Percentiles rank a stretch among this genome's conserved stretches.
Conservation (phyloP, 2,113 vertebrate species). For the Heterotis niloticus region DNA sequence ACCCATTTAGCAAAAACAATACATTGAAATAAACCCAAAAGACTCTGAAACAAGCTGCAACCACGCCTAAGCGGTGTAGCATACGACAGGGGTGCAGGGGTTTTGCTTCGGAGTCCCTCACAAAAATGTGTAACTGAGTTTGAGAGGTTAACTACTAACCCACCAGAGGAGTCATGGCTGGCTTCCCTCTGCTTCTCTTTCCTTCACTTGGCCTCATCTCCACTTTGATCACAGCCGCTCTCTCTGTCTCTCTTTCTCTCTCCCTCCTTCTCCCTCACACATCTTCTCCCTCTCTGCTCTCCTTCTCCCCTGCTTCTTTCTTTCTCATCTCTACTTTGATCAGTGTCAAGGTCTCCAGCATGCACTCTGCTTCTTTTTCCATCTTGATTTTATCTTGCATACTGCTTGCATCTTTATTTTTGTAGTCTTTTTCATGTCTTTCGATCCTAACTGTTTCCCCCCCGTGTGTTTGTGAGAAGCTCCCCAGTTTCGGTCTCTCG, state of each 20-base stretch:
- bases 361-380: constrained; percentile 39
- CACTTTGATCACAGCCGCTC: too few species aligned
- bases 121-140: constrained; percentile 24
- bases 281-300: constrained; percentile 33
- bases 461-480: not conserved
- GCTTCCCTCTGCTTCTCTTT: constrained; percentile 40
- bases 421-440: not conserved
- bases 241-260: constrained; percentile 36
- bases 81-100: not conserved
- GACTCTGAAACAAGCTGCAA: too few species aligned
- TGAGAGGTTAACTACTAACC: constrained; percentile 32
- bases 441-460: not conserved
- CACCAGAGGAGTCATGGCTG: constrained; percentile 42
- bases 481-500: not conserved
- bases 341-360: constrained; percentile 49
- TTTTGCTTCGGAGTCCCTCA: not conserved
- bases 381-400: constrained; percentile 34
- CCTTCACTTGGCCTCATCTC: constrained; percentile 13
- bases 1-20: too few species aligned
- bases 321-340: constrained; percentile 54
- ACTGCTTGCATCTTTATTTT: not conserved
- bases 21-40: too few species aligned
- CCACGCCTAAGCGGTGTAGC: not conserved
- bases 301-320: constrained; percentile 28
- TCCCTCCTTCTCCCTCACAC: constrained; percentile 44